phyloP scores from a whole-genome alignment of 1,140 invertebrate species.

The Danaus melanippus region DNA sequence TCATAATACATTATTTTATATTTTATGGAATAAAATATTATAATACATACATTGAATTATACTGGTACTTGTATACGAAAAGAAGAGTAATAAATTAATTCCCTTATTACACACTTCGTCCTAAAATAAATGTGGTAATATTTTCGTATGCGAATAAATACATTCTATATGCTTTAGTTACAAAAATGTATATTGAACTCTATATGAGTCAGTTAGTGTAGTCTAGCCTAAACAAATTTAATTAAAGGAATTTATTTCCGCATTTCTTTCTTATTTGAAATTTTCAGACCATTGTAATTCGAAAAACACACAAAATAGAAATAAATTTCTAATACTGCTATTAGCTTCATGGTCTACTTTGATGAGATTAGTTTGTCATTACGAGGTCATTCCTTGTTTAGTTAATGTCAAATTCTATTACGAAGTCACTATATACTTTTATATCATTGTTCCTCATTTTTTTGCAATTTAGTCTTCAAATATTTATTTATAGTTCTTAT shows the following conservation, averaged over 20 bases:
- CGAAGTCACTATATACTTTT: background rate
- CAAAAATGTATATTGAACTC: no score
- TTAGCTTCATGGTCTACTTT: conserved; percentile 26
- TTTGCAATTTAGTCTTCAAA: no score
- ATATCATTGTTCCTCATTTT: no score
- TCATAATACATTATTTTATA: conserved; percentile 11
- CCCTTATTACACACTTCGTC: no score
- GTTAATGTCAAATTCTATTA: conserved; percentile 21
- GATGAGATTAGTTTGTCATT: conserved; percentile 31
- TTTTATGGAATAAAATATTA: conserved; percentile 9
- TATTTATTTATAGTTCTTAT: no score
- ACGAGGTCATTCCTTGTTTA: conserved; percentile 23
- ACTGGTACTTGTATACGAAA: conserved; percentile 8
- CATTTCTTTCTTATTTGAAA: conserved; percentile 23
- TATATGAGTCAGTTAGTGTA: conserved; percentile 10
- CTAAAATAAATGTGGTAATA: no score
- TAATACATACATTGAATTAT: conserved; percentile 8
- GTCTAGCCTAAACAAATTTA: conserved; percentile 44
- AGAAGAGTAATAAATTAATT: no score
- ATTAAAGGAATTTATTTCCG: conserved; percentile 49
- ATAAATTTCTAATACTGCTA: conserved; percentile 32
- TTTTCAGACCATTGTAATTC: conserved; percentile 46
- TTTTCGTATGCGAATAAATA: no score
- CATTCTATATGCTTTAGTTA: no score
- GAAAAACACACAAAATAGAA: conserved; percentile 46